These are phyloP conservation scores for Phalacrocorax pelagicus DNA, from an alignment of 2,113 vertebrate species.

Conservation along the genomic window DNA sequence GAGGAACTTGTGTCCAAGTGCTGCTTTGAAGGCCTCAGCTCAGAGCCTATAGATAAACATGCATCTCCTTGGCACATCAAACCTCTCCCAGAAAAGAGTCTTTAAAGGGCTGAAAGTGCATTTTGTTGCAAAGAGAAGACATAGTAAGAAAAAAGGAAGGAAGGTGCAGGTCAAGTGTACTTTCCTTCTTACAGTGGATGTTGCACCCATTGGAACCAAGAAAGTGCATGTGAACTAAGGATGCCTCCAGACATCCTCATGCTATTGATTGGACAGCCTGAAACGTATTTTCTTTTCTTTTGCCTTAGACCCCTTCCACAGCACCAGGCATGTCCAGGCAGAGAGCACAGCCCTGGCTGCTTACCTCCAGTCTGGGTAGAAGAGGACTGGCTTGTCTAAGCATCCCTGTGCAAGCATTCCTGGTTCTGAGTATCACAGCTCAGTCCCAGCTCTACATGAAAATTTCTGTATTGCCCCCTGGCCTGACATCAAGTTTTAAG, in stretches of 20 bases:
- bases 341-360: not conserved
- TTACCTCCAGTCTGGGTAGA: not conserved
- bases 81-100: not conserved
- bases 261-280: not conserved
- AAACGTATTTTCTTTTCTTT: not conserved
- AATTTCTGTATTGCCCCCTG: not conserved
- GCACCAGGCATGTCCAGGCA: not conserved
- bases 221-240: not conserved
- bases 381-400: not conserved
- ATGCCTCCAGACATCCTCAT: not conserved
- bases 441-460: not conserved
- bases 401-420: not conserved
- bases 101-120: not conserved
- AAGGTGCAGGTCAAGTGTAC: rapidly evolving
- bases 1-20: slow-evolving; percentile 17
- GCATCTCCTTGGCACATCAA: not conserved
- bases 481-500: not conserved
- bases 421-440: not conserved
- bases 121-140: not conserved
- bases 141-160: not conserved
- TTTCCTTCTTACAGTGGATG: not conserved
- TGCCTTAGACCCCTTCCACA: not conserved
- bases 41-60: slow-evolving; percentile 41
- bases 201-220: not conserved
- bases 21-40: slow-evolving; percentile 33